Conservation (phyloP, 2,797 vertebrate species). For the Dicrostonyx torquatus region DNA sequence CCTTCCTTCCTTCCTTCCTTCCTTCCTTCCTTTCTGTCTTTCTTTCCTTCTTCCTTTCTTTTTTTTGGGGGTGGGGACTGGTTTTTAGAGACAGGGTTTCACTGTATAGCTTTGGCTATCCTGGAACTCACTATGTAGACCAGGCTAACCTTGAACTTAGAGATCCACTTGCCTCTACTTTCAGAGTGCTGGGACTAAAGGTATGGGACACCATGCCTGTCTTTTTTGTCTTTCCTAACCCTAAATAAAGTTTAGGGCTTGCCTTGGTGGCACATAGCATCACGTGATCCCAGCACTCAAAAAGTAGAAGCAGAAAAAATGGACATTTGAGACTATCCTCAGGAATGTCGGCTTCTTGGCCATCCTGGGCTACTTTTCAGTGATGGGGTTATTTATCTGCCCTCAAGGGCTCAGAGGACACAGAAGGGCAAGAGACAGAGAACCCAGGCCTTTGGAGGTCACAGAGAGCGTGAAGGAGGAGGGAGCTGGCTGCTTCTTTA, state of each 20-base stretch:
- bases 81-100: background rate
- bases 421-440: conserved; percentile 34
- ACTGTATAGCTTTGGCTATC: background rate
- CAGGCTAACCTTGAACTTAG: background rate
- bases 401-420: background rate
- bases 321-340: background rate
- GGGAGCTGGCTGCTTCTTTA: background rate
- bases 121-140: background rate
- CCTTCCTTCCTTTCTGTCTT: background rate
- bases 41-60: no score
- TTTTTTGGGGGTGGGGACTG: background rate
- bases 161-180: background rate
- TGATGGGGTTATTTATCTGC: background rate
- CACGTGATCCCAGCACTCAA: background rate
- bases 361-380: background rate
- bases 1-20: accelerated
- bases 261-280: background rate
- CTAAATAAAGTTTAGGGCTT: background rate
- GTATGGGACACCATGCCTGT: background rate
- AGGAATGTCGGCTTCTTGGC: background rate
- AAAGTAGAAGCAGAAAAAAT: background rate
- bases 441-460: conserved; percentile 54
- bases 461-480: background rate
- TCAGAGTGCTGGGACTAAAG: background rate
- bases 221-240: background rate